Conservation (phyloP, 2,888 invertebrate genomes). For the Phragmatobia fuliginosa region DNA sequence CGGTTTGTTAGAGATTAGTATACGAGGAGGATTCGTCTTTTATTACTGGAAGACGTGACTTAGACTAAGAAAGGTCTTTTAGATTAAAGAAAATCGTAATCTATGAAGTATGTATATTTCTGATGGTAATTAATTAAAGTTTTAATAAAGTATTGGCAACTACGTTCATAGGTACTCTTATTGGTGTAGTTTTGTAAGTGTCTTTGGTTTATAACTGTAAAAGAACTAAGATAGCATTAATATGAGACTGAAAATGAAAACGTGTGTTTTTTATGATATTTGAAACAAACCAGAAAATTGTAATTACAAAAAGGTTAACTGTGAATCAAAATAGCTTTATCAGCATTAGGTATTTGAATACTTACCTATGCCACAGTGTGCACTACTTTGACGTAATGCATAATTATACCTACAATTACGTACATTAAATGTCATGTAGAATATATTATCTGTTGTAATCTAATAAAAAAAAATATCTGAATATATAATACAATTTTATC, state of each 20-base stretch:
- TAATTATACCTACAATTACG: background rate
- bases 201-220: too few relatives aligned
- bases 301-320: too few relatives aligned
- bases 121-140: background rate
- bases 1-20: background rate
- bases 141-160: too few relatives aligned
- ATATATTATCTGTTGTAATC: background rate
- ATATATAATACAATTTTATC: background rate
- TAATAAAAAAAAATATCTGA: too few relatives aligned
- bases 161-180: too few relatives aligned
- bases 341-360: background rate
- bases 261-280: background rate
- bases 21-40: background rate
- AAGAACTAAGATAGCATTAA: background rate
- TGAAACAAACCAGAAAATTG: too few relatives aligned
- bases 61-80: background rate
- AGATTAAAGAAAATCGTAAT: background rate
- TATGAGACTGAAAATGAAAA: background rate
- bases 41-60: conserved; percentile 1
- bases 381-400: conserved; percentile 1
- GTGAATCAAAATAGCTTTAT: background rate
- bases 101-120: background rate
- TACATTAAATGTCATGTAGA: background rate
- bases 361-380: background rate
- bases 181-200: too few relatives aligned